Percentiles rank a stretch among this genome's conserved stretches.
phyloP scores from a whole-genome alignment of 2,888 invertebrate species.

The Morinoia aosen region DNA sequence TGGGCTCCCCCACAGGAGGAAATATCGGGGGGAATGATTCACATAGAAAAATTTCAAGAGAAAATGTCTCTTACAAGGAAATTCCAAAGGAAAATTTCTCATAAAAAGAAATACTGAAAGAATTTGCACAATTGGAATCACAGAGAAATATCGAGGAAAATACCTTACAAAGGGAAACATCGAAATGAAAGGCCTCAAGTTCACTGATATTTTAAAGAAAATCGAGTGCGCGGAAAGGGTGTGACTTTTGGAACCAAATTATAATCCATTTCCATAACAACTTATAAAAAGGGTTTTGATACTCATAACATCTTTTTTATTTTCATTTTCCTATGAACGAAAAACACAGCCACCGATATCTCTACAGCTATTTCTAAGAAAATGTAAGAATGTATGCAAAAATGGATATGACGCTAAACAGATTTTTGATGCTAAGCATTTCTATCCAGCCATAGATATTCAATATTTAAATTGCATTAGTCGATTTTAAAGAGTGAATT shows the following conservation, averaged over 20 bases:
- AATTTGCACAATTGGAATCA: too few species aligned
- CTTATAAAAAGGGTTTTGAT: background rate
- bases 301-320: background rate
- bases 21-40: too few species aligned
- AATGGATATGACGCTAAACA: too few species aligned
- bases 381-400: background rate
- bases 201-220: background rate
- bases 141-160: too few species aligned
- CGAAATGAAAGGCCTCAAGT: background rate
- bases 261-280: background rate
- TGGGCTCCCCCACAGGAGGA: too few species aligned
- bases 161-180: too few species aligned
- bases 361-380: background rate
- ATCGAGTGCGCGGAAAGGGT: background rate
- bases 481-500: too few species aligned
- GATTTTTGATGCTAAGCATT: background rate
- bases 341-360: background rate
- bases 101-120: too few species aligned
- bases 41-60: too few species aligned
- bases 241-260: background rate
- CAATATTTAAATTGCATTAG: background rate
- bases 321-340: background rate
- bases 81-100: too few species aligned
- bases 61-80: too few species aligned
- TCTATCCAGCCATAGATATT: background rate